Percentiles rank a stretch among this genome's conserved stretches.
These are phyloP conservation scores for Dolichallabes microphthalmus DNA, from an alignment of 2,113 vertebrate genomes.

Conservation along the genomic window DNA sequence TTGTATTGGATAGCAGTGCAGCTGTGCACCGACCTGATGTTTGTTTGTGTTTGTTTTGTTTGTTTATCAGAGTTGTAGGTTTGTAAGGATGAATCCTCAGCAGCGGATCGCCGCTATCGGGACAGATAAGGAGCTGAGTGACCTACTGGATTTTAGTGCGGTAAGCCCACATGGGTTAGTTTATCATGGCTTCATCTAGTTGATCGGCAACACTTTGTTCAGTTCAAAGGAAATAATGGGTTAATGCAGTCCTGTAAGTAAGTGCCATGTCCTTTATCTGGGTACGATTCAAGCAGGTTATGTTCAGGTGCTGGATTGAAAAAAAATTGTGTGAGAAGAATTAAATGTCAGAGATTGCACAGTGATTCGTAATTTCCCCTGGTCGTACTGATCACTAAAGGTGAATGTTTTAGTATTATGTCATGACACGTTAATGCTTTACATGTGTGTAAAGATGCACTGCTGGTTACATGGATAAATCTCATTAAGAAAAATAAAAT, in stretches of 20 bases:
- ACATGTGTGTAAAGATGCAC: not conserved
- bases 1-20: not conserved
- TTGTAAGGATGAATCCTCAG: constrained; percentile 91
- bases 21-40: not conserved
- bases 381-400: too few species aligned
- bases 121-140: constrained; percentile 98
- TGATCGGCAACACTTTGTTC: not conserved
- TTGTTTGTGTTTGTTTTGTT: constrained; percentile 26
- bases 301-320: not conserved
- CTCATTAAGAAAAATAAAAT: not conserved
- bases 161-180: constrained; percentile 71
- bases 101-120: constrained; percentile 98
- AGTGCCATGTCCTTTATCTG: not conserved
- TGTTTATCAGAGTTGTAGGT: constrained; percentile 77
- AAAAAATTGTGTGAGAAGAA: not conserved
- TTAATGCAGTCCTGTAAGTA: not conserved
- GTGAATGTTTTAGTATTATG: not conserved
- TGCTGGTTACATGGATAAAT: not conserved
- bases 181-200: not conserved
- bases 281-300: not conserved
- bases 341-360: not conserved
- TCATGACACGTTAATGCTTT: not conserved
- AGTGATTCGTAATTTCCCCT: not conserved
- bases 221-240: not conserved
- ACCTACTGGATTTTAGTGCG: constrained; percentile 99